Evolutionary conservation across 2,113 vertebrate species (phyloP).

Genomic region (Alethe diademata): DNA sequence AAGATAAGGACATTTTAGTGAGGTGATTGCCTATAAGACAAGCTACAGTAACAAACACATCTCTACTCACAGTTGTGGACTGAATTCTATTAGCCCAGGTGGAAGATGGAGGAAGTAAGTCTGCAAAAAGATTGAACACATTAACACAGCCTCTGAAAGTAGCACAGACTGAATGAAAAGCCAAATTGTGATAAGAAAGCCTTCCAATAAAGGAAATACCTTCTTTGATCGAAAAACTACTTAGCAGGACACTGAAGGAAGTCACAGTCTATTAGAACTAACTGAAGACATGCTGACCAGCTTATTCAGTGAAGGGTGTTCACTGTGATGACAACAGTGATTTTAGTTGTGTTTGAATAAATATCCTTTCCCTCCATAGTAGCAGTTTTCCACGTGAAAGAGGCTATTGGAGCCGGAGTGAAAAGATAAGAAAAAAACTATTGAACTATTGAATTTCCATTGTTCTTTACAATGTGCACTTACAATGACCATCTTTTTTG

Average conservation of each 20-base stretch:
- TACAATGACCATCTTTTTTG: not conserved
- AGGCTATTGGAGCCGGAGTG: not conserved
- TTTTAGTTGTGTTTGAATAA: not conserved
- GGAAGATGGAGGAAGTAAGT: not conserved
- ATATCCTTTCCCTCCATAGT: not conserved
- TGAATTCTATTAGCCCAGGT: not conserved
- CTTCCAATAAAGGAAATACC: not conserved
- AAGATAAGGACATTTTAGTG: not conserved
- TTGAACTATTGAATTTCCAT: not conserved
- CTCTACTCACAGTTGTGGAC: not conserved
- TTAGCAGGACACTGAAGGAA: not conserved
- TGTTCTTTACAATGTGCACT: not conserved
- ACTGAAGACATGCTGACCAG: not conserved
- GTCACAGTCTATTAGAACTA: not conserved
- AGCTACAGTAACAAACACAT: not conserved
- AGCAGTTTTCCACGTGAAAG: not conserved
- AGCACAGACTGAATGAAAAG: not conserved
- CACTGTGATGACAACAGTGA: not conserved
- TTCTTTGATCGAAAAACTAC: accelerated
- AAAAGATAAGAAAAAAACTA: not conserved
- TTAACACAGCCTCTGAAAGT: not conserved
- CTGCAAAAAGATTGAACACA: not conserved
- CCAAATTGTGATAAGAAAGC: not conserved
- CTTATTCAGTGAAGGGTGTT: not conserved
- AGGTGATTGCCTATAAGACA: not conserved